phyloP scores from a whole-genome alignment of 2,888 invertebrate genomes.

The Rhabditoides inermis region DNA sequence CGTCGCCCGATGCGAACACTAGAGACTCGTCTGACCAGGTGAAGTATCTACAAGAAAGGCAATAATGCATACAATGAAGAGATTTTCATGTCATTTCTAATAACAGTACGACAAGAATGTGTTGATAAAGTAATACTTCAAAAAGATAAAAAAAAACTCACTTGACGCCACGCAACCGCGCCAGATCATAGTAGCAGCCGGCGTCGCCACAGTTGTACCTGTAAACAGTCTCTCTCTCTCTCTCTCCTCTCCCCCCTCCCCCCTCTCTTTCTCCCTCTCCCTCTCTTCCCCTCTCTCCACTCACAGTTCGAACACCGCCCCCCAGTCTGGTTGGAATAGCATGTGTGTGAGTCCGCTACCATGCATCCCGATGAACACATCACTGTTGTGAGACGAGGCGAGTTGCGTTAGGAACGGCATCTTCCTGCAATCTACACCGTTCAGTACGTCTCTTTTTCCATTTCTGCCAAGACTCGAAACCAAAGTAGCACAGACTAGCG shows the following conservation, averaged over 20 bases:
- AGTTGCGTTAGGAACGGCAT: conserved; percentile 58
- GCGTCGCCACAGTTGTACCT: conserved; percentile 93
- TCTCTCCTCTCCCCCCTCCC: too few relatives aligned
- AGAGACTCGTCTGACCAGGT: conserved; percentile 72
- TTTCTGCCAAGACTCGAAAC: too few relatives aligned
- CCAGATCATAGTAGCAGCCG: conserved; percentile 85
- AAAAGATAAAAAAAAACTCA: too few relatives aligned
- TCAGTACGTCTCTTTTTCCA: too few relatives aligned
- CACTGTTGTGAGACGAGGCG: conserved; percentile 75
- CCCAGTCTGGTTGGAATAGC: conserved; percentile 92
- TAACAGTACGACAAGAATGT: too few relatives aligned
- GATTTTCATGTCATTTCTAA: too few relatives aligned
- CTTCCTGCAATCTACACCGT: conserved; percentile 38
- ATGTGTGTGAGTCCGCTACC: conserved; percentile 93
- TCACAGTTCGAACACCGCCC: conserved; percentile 79
- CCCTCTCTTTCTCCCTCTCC: too few relatives aligned
- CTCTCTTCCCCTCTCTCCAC: background rate
- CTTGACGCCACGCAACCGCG: conserved; percentile 63
- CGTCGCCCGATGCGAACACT: conserved; percentile 70
- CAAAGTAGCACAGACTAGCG: background rate
- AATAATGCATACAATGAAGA: too few relatives aligned
- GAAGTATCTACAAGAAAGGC: too few relatives aligned
- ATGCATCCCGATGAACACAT: conserved; percentile 92
- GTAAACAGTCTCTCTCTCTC: too few relatives aligned
- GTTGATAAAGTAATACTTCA: too few relatives aligned